Evolutionary conservation across 1,140 invertebrate species (phyloP), one percentile per base, ranked within the genome.

Genomic region (Tetramorium alpestre): DNA sequence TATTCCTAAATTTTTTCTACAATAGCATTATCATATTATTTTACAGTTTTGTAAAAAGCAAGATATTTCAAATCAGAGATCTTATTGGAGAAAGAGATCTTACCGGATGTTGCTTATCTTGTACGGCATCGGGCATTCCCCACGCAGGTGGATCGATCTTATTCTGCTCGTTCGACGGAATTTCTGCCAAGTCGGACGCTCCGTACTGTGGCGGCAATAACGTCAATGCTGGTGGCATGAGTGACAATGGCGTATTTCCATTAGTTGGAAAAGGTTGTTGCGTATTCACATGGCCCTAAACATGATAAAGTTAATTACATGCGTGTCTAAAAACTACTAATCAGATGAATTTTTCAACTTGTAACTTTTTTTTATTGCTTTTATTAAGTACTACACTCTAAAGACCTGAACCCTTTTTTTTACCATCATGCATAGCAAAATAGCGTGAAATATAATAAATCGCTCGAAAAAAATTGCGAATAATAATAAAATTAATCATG

Each of bases 41-140:
- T 18, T 44, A 8, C 16, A n/a, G 18, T 60, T 54, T 78, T 3
- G 38, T 65, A 56, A 60, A 60, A 60, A 67, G 47, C 78, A 82
- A 69, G 44, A 25, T 7, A 0, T 44, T 60, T 25, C 44, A n/a
- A 77, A 25, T 60, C 1, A 25, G 6, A 67, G 10, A 56, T 62
- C 18, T 13, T 77, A 44, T 22, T 13, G 10, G 5, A 85, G 1
- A 3, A 60, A 16, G 5, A 54, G 13, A 47, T 84, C 90, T 92
- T 92, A 95, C 95, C 90, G 94, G 93, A 85, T 95, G 95, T 91
- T 94, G 95, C 76, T 95, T 95, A 64, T 95, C 95, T 93, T 95
- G 95, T 28, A 93, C 93, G 49, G 93, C 86, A 87, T 95, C 95
- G 41, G 94, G 90, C 91, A 95, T 94, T 81, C 93, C 94, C 95